Evolutionary conservation across 2,888 invertebrate genomes (phyloP).

Genomic region (Aspidapion aeneum): DNA sequence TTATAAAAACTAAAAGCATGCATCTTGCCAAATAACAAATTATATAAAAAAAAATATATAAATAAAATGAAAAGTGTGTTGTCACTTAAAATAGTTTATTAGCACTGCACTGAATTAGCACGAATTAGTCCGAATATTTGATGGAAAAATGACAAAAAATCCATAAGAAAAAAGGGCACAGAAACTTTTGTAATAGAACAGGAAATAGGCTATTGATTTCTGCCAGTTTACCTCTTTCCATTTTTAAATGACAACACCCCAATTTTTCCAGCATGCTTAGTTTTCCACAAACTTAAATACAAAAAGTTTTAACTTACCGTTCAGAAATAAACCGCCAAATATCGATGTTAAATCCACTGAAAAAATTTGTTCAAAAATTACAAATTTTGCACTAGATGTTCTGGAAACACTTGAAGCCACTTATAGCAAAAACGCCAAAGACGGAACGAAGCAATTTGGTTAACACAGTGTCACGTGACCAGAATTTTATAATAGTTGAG

Average conservation of each 20-base stretch:
- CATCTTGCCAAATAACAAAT: not conserved
- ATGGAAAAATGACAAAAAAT: too few relatives aligned
- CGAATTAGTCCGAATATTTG: too few relatives aligned
- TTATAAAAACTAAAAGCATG: too few relatives aligned
- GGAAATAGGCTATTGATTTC: not conserved
- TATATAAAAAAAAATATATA: not conserved
- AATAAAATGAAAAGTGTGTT: not conserved
- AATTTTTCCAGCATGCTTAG: conserved; percentile 12
- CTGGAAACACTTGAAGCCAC: too few relatives aligned
- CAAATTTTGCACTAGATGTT: too few relatives aligned
- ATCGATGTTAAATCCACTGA: conserved; percentile 28
- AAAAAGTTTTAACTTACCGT: conserved; percentile 7
- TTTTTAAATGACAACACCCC: conserved; percentile 30
- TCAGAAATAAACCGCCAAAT: not conserved
- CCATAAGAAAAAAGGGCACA: not conserved
- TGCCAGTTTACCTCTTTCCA: conserved; percentile 27
- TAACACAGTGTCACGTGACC: conserved; percentile 36
- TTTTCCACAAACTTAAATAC: not conserved
- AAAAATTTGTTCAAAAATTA: too few relatives aligned
- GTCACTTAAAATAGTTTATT: not conserved
- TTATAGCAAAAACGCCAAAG: conserved; percentile 37
- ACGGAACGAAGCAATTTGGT: conserved; percentile 33
- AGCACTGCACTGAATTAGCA: too few relatives aligned
- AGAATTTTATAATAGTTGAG: conserved; percentile 7
- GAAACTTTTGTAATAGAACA: not conserved